Base-by-base conservation (phyloP, 2,113 vertebrate genomes). In the Istiophorus platypterus region DNA sequence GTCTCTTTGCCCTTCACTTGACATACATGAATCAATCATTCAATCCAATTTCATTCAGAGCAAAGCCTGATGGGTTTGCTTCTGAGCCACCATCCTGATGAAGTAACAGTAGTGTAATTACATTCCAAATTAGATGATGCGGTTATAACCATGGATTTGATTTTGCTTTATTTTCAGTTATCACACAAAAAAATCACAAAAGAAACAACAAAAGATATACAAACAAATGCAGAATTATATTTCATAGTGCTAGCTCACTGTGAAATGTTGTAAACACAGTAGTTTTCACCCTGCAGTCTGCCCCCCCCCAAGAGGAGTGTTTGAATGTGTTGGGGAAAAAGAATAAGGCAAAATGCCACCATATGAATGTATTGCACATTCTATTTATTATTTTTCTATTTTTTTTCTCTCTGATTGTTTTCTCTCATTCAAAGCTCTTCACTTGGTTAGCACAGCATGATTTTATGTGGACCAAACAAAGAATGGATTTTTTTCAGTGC, bases 21-120 rank as follows among this genome's bases (percentile, higher is more conserved):
- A 93, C 94, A 93, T 92, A 87, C 92, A 92, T 91, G 92, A 94
- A 95, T 95, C 94, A 95, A 95, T 95, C 94, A 93, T 81, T 93
- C 94, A 92, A 91, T 95, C 89, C 88, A 89, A 90, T 94, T 93
- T 90, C 85, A 89, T 93, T 91, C 85, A 85, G 72, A 89, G 84
- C 84, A 89, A 91, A 89, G 92, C 85, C 87, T 91, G 90, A 91
- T 88, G 89, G 84, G 88, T 90, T 92, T 82, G 81, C 88, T 65
- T 87, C 83, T 78, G 66, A 91, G 88, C 89, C 69, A 63, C 67
- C 27, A 27, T 86, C 79, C 89, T 82, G 85, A 85, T 91, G 88
- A 91, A 92, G 87, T 73, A 87, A 88, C 87, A 82, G 76, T 41
- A 69, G 61, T 82, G 84, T 92, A 93, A 94, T 93, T 93, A 93